Conservation (phyloP, 1,140 invertebrate species). For the Hylyphantes graminicola region DNA sequence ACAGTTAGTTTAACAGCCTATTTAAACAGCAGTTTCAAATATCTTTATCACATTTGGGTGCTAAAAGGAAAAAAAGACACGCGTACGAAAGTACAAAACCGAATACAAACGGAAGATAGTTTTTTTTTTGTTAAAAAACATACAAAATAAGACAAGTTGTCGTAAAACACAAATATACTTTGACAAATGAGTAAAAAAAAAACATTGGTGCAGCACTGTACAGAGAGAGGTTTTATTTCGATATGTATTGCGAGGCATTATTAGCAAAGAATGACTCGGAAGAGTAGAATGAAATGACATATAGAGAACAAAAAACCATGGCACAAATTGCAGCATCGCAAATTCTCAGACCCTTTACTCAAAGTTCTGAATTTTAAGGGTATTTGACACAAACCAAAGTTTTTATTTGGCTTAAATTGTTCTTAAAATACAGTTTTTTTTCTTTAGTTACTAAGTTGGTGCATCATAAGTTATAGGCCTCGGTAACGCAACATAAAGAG, state of each 20-base stretch:
- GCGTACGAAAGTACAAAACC: slow-evolving; percentile 49
- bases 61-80: slow-evolving; percentile 8
- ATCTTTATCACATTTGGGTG: slow-evolving; percentile 27
- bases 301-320: slow-evolving; percentile 39
- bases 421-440: too few relatives aligned
- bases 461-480: too few relatives aligned
- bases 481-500: too few relatives aligned
- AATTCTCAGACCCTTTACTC: slow-evolving; percentile 31
- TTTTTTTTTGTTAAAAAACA: slow-evolving; percentile 26
- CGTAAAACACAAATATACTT: slow-evolving; percentile 52
- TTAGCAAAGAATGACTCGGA: slow-evolving; percentile 27
- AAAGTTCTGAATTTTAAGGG: not conserved
- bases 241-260: slow-evolving; percentile 48
- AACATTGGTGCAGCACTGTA: slow-evolving; percentile 40
- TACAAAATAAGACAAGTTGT: slow-evolving; percentile 33
- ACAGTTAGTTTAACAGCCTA: too few relatives aligned
- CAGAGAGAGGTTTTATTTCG: slow-evolving; percentile 23
- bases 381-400: too few relatives aligned
- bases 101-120: not conserved
- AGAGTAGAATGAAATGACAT: slow-evolving; percentile 10
- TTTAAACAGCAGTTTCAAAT: too few relatives aligned
- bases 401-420: too few relatives aligned
- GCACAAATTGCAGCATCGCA: slow-evolving; percentile 53
- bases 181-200: slow-evolving; percentile 37
- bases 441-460: too few relatives aligned